Evolutionary conservation across 2,888 invertebrate genomes (phyloP), one percentile per base, ranked within the genome.

Genomic region (Amiota mariae): DNA sequence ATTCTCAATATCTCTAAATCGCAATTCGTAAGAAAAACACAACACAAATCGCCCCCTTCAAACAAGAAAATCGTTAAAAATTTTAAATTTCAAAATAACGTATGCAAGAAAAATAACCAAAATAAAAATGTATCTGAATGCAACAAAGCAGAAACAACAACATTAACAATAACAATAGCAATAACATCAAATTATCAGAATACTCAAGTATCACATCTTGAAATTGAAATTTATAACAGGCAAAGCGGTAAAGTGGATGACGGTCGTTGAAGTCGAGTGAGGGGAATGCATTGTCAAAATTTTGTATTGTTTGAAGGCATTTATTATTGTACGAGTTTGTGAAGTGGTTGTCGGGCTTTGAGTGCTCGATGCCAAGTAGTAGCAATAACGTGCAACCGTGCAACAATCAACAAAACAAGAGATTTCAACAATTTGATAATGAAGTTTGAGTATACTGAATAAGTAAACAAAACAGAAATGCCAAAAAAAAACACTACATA

Each of bases 351-450:
- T 59, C 15, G 15, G 15, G 59, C 13, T 49, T 18, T 46, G 67
- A 68, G 54, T 51, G 24, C 12, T 15, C 66, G 18, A 66, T 68
- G 24, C 67, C 67, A 68, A 68, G 54, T 68, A 68, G 66, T 24
- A 66, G 66, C 18, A 66, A 54, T 54, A n/a, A 54, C 67, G 67
- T 68, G 67, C 67, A 68, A 68, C 54, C 67, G 54, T 12, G 36
- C 24, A 12, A 24, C 24, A 49, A 68, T 46, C 67, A 68, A 48
- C 20, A 66, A 54, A 54, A 48, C 49, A 66, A 54, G 24, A 68
- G 67, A 68, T 68, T 24, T 54, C 20, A 68, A 68, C 51, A 68
- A 68, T 68, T 54, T 68, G 67, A 68, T 68, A 68, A 68, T 51
- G 49, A 63, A 36, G 47, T 36, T 46, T 46, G 20, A 36, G 36